Conservation (phyloP, 2,113 vertebrate genomes). For the Pluvialis apricaria region DNA sequence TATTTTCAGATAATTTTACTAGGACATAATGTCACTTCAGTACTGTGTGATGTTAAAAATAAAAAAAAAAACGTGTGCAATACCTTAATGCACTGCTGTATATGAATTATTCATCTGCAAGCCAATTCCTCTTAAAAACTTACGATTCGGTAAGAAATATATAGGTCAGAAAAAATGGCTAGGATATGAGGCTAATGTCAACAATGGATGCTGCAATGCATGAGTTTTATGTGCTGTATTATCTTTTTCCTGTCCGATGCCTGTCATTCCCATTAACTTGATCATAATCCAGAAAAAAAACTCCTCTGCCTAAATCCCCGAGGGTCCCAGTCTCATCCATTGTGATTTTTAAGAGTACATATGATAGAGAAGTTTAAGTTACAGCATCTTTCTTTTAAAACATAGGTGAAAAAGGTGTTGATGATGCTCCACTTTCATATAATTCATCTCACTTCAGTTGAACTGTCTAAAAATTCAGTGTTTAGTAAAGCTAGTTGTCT, state of each 20-base stretch:
- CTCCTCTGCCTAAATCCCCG: neutral
- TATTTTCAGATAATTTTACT: neutral
- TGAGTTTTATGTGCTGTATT: neutral
- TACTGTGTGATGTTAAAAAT: neutral
- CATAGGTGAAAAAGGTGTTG: neutral
- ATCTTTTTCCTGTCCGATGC: neutral
- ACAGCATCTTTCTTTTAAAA: neutral
- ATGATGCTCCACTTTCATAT: neutral
- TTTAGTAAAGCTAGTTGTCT: neutral
- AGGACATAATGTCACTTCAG: neutral
- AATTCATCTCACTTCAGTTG: neutral
- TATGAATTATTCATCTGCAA: neutral
- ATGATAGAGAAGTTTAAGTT: neutral
- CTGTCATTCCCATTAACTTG: neutral
- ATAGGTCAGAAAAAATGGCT: neutral
- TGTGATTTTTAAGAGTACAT: neutral
- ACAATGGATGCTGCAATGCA: neutral
- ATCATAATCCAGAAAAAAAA: neutral
- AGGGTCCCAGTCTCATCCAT: neutral
- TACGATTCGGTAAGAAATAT: neutral
- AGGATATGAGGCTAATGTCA: neutral
- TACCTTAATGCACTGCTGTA: neutral
- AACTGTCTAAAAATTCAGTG: neutral
- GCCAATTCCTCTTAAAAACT: neutral
- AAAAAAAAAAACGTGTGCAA: neutral